Evolutionary conservation across 1,140 invertebrate species (phyloP), one percentile per base, ranked within the genome.

Genomic region (Macrotrachela quadricornifera): DNA sequence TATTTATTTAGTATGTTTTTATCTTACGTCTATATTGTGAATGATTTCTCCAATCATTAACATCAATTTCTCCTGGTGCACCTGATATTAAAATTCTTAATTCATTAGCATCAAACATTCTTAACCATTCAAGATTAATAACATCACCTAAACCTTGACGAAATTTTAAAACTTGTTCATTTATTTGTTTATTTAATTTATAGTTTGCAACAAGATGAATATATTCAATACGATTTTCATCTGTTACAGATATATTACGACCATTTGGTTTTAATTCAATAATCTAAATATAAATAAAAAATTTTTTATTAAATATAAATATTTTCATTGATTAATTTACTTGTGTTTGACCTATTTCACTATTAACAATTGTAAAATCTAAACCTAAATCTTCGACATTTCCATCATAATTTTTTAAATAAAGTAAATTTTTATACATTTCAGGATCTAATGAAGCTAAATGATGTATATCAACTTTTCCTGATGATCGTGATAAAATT

Each of bases 191-290:
- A 67, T 94, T 94, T 17, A 95, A 71, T 70, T 91, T 91, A 60
- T 86, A 92, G 73, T 95, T 85, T 1, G 90, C 87, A 68, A 96
- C 81, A 51, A 91, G 69, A 67, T 94, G 86, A 60, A 96, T 86
- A 63, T 96, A 97, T 67, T 95, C 87, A 64, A 94, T 87, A 52
- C 83, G 76, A 71, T 96, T 95, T 50, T 80, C 76, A 58, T 80
- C 79, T 1, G 82, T 92, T 0, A 96, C 90, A 8, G 80, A 75
- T 61, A 91, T 91, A 62, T 84, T 81, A 15, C 78, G 72, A 11
- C 91, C 91, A 57, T 80, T 79, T 2, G 82, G 79, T 71, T 92
- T 94, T 30, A 96, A 67, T 62, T 95, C 88, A 54, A 85, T 79
- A 48, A 85, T 73, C 77, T 80, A 61, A 15, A 67, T 49, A 51